Evolutionary conservation across 2,888 invertebrate genomes (phyloP), one percentile per base, ranked within the genome.

Genomic region (Parasteatoda lunata): DNA sequence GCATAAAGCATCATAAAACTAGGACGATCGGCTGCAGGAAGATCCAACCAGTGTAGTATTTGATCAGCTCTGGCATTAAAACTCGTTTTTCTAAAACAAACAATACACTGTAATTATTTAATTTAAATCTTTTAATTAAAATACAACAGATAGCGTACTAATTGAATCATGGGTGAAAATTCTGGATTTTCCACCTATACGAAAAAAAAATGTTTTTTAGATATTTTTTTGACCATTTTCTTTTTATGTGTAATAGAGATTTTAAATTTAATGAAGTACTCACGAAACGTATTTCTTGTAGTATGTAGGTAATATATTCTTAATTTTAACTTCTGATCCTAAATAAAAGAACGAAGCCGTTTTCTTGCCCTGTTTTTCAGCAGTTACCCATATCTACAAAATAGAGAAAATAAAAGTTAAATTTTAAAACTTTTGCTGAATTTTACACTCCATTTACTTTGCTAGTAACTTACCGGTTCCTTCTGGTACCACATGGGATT

Each of bases 1-100:
- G 91, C 89, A 84, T 91, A 91, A 52, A 91, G 89, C 6, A 90
- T 89, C 66, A 91, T 78, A 80, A 90, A 89, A 8, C 82, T 52
- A 1, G 90, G 90, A 65, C 90, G 73, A 15, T 90, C 83, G 5
- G 84, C 88, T 3, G 89, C 84, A 0, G 91, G 90, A 30, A 90
- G 66, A 51, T 89, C 84, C 78, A 91, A 84, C 91, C 91, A 91
- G 3, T 84, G 66, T 52, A 90, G 65, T 15, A 91, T 89, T 75
- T 90, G 89, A 59, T 90, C 89, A n/a, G 90, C 89, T 9, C 90
- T 89, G 8, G 82, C 84, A 51, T 89, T 80, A 13, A 80, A 85
- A 5, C 70, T 15, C 9, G 76, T 11, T 30, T 48, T 51, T 30
- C 89, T 77, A 48, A 45, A 15, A 51, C 45, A 15, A 30, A 48